phyloP scores from a whole-genome alignment of 2,113 vertebrate species.

The Empidonax traillii region DNA sequence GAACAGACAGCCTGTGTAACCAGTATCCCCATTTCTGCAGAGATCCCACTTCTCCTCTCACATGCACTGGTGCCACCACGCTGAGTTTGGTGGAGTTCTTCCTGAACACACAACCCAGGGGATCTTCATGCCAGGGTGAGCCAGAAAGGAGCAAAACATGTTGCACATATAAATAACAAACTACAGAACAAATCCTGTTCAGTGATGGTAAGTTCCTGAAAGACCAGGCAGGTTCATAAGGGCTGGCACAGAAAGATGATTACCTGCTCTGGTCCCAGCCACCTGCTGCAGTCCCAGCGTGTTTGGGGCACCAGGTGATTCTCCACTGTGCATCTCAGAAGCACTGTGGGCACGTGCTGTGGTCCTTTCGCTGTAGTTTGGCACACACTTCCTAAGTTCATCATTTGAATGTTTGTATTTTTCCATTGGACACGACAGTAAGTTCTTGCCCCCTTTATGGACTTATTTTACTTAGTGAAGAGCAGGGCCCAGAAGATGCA shows the following conservation, averaged over 20 bases:
- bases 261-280: neutral
- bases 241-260: neutral
- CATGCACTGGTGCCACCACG: neutral
- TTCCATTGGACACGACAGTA: neutral
- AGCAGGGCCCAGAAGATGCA: neutral
- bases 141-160: neutral
- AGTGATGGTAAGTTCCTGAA: neutral
- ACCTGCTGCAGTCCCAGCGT: neutral
- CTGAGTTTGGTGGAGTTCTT: neutral
- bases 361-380: neutral
- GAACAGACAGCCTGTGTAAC: neutral
- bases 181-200: neutral
- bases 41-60: neutral
- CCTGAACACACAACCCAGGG: neutral
- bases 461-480: neutral
- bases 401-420: neutral
- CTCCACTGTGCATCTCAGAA: neutral
- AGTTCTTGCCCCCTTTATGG: neutral
- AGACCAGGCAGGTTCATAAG: neutral
- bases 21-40: neutral
- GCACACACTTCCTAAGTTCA: neutral
- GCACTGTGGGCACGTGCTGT: fast-evolving
- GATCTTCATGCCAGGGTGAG: neutral
- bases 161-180: neutral
- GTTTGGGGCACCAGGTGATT: neutral